Conservation (phyloP, 2,888 invertebrate species). For the Thereva nobilitata region DNA sequence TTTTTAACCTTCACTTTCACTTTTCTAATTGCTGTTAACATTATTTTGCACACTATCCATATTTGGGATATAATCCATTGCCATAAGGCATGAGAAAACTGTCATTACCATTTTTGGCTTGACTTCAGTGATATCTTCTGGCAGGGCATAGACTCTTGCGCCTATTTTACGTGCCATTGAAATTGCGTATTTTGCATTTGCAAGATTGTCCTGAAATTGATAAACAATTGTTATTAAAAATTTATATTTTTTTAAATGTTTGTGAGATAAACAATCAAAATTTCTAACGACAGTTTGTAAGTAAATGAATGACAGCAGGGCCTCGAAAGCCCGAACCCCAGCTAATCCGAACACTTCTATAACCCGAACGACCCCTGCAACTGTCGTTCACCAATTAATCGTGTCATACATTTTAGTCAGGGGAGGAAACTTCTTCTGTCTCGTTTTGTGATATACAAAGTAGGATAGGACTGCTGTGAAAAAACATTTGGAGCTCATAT, state of each 20-base stretch:
- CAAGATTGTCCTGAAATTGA: conserved; percentile 78
- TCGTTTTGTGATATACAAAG: too few relatives aligned
- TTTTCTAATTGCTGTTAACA: conserved; percentile 48
- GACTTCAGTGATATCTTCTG: conserved; percentile 97
- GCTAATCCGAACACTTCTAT: too few relatives aligned
- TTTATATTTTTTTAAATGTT: conserved; percentile 17
- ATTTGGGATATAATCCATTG: conserved; percentile 90
- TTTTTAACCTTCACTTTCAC: background rate
- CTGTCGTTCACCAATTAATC: too few relatives aligned
- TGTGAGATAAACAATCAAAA: background rate
- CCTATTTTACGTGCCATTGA: conserved; percentile 98
- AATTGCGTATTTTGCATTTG: conserved; percentile 99
- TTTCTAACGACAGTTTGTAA: too few relatives aligned
- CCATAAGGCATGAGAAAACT: conserved; percentile 99
- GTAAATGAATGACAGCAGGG: too few relatives aligned
- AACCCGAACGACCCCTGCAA: too few relatives aligned
- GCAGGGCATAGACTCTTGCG: conserved; percentile 95
- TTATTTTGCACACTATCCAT: conserved; percentile 66
- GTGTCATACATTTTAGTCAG: too few relatives aligned
- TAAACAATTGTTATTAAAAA: conserved; percentile 30
- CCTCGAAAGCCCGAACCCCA: too few relatives aligned
- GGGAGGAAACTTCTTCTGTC: too few relatives aligned
- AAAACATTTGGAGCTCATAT: too few relatives aligned
- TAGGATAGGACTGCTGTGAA: too few relatives aligned
- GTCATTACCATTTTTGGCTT: conserved; percentile 99